Evolutionary conservation across 2,888 invertebrate species (phyloP).

Genomic region (Tipula helvola): DNA sequence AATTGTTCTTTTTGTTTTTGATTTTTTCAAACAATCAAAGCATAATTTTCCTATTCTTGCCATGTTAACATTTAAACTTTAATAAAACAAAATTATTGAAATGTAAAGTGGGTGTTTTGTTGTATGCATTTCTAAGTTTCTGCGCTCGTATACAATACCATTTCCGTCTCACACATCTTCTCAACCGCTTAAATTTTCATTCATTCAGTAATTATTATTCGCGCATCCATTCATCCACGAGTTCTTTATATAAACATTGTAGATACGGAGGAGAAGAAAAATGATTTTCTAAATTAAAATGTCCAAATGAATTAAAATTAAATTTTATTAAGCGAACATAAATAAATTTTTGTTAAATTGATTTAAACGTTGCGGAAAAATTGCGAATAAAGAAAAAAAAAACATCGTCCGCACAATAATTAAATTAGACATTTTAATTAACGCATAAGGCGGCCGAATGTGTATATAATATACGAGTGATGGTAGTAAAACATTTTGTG

Average conservation of each 20-base stretch:
- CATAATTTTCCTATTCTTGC: no score
- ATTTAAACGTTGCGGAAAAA: not conserved
- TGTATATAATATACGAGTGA: not conserved
- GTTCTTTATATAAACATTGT: not conserved
- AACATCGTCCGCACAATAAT: not conserved
- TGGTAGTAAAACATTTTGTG: not conserved
- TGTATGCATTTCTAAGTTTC: no score
- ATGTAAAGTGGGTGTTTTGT: no score
- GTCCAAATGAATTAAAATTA: not conserved
- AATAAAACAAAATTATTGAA: no score
- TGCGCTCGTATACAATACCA: no score
- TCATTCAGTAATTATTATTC: not conserved
- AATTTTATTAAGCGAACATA: not conserved
- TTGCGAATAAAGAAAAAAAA: not conserved
- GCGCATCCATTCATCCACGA: not conserved
- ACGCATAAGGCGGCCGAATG: not conserved
- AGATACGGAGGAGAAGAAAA: not conserved
- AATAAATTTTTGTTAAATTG: not conserved
- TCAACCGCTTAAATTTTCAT: not conserved
- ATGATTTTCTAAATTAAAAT: not conserved
- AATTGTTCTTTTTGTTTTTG: no score
- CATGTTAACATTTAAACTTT: no score
- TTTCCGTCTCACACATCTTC: not conserved
- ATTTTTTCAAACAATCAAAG: no score
- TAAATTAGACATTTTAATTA: not conserved